Conservation (phyloP, 35 echinoderm and acorn worm species). For the Strongylocentrotus purpuratus region DNA sequence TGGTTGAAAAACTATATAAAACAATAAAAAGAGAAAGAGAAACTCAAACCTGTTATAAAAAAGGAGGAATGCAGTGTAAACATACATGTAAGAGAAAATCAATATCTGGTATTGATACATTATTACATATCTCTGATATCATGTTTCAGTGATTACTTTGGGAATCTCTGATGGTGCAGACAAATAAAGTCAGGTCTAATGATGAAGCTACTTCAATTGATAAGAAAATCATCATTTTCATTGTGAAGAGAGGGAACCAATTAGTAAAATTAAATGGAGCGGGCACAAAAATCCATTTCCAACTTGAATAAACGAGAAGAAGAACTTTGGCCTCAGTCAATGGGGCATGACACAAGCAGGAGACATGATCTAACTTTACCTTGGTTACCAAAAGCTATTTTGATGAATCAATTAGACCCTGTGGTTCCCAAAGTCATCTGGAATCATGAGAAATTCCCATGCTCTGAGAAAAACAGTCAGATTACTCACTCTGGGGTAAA, state of each 20-base stretch:
- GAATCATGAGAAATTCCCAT: not conserved
- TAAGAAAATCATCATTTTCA: not conserved
- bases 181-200: not conserved
- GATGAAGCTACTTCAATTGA: not conserved
- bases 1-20: not conserved
- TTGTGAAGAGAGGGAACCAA: not conserved
- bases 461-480: not conserved
- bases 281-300: not conserved
- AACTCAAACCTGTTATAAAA: not conserved
- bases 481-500: not conserved
- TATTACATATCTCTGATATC: not conserved
- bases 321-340: slow-evolving; percentile 16
- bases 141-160: not conserved
- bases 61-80: too few species aligned
- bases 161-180: not conserved
- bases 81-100: too few species aligned
- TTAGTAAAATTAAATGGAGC: not conserved
- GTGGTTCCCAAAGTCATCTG: not conserved
- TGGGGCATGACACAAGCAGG: not conserved
- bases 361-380: not conserved
- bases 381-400: not conserved
- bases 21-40: not conserved
- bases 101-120: not conserved
- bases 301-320: not conserved
- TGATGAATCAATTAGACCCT: not conserved